phyloP scores from a whole-genome alignment of 2,797 vertebrate genomes.

The Apogon talboti region DNA sequence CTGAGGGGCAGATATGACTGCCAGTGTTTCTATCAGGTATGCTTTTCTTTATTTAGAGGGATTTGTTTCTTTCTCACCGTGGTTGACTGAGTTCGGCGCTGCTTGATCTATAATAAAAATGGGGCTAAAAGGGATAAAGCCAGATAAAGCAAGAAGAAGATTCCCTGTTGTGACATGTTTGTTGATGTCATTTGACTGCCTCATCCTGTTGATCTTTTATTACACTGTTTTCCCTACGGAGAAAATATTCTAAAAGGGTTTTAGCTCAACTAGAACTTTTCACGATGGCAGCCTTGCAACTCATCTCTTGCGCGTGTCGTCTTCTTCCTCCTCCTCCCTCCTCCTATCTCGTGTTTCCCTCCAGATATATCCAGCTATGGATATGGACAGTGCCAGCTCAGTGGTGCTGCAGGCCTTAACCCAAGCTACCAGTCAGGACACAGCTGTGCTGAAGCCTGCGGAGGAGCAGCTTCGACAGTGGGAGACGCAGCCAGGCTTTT shows the following conservation, averaged over 20 bases:
- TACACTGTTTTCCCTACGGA: neutral
- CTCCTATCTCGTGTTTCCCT: constrained; percentile 2
- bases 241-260: constrained; percentile 25
- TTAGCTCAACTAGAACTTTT: constrained; percentile 36
- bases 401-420: constrained; percentile 95
- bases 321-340: neutral
- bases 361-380: constrained; percentile 85
- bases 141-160: constrained; percentile 25
- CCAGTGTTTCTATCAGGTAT: constrained; percentile 39
- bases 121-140: constrained; percentile 14
- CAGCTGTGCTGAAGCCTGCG: constrained; percentile 92
- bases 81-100: constrained; percentile 32
- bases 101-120: constrained; percentile 57
- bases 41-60: constrained; percentile 35
- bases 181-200: constrained; percentile 44
- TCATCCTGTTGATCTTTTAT: constrained; percentile 31
- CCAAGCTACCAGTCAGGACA: constrained; percentile 97
- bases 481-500: constrained; percentile 98
- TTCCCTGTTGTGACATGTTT: constrained; percentile 31
- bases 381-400: constrained; percentile 93
- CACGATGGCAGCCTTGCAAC: constrained; percentile 11
- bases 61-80: constrained; percentile 33
- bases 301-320: constrained; percentile 1
- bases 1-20: constrained; percentile 22
- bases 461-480: constrained; percentile 96